These are phyloP conservation scores for Elanus axillaris DNA, from an alignment of 2,113 vertebrate species.

Conservation along the genomic window DNA sequence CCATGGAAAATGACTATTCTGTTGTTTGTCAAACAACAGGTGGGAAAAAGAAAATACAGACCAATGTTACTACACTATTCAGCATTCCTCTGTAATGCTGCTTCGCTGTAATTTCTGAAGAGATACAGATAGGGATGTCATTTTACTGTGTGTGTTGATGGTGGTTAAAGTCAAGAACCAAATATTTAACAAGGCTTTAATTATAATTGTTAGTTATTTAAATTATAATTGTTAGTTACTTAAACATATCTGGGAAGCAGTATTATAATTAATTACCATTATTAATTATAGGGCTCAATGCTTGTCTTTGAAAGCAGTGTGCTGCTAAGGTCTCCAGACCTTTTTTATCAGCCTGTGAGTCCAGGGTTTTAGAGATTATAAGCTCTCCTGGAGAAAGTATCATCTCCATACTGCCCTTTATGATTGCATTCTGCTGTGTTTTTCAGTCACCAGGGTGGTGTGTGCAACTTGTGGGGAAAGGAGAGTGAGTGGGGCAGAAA, in stretches of 20 bases:
- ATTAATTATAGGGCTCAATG: neutral
- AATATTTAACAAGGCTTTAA: neutral
- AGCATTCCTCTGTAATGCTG: neutral
- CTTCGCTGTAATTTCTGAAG: neutral
- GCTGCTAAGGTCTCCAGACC: neutral
- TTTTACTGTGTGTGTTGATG: neutral
- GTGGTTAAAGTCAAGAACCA: neutral
- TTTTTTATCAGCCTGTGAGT: neutral
- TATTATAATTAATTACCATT: neutral
- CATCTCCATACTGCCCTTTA: neutral
- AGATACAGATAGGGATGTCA: neutral
- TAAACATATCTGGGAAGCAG: neutral
- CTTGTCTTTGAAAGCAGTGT: neutral
- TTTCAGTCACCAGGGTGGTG: neutral
- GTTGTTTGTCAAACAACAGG: neutral
- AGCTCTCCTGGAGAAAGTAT: neutral
- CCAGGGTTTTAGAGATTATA: neutral
- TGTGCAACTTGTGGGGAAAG: accelerated
- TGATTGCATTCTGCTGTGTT: neutral
- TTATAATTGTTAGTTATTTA: neutral
- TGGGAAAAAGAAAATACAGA: neutral
- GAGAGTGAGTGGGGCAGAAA: neutral
- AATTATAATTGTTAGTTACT: neutral
- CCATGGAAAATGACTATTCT: neutral
- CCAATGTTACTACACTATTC: neutral